Evolutionary conservation across 2,797 vertebrate genomes (phyloP), one percentile per base, ranked within the genome.

Genomic region (Onychomys torridus): DNA sequence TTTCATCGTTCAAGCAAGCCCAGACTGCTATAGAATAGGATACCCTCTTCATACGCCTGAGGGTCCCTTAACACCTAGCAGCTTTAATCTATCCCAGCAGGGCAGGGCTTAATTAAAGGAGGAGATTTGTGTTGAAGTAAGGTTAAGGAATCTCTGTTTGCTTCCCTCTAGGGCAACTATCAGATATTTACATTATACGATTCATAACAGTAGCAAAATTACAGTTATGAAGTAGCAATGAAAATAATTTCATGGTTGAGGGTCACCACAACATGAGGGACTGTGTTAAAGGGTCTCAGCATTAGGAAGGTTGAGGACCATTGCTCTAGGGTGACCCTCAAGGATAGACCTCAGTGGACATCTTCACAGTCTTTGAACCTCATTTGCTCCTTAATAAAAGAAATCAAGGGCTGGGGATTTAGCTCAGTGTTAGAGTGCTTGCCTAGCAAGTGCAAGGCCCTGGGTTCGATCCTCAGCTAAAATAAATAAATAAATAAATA

Each of bases 361-460:
- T 76, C 21, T 52, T 69, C 4, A 1, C 27, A 49, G 37, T 37
- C 76, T 75, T 63, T 2, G 2, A 81, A 55, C 40, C 55, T 81
- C 76, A 21, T 79, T 79, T 84, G 12, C 19, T 86, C 29, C 71
- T 89, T 90, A 61, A 65, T 59, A 88, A 92, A 94, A 43, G 25
- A 92, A 94, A 84, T 87, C 65, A 95, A 79, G 3, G n/a, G n/a
- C n/a, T n/a, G n/a, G n/a, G n/a, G n/a, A n/a, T n/a, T n/a, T n/a
- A n/a, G n/a, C n/a, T n/a, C n/a, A n/a, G n/a, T n/a, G n/a, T n/a
- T n/a, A n/a, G n/a, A n/a, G n/a, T n/a, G n/a, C n/a, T n/a, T n/a
- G n/a, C n/a, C n/a, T n/a, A n/a, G n/a, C n/a, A n/a, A n/a, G n/a
- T n/a, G n/a, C n/a, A n/a, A n/a, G n/a, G n/a, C n/a, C n/a, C n/a